Conservation (phyloP, 2,797 vertebrate genomes). For the Notoglanidium macrostoma region DNA sequence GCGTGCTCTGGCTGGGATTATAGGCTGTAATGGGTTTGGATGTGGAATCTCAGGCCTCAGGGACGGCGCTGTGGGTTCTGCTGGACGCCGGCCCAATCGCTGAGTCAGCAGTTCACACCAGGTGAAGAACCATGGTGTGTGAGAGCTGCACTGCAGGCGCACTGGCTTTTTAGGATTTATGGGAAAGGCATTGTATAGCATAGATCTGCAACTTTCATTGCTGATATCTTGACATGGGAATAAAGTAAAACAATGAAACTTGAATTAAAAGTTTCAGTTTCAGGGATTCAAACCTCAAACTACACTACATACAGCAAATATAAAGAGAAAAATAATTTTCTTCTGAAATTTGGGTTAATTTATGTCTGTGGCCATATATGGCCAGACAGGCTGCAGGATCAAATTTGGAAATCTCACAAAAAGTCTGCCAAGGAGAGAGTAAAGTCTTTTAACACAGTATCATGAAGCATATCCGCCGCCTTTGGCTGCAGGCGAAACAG, state of each 20-base stretch:
- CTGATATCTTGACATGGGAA: background rate
- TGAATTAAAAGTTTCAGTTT: background rate
- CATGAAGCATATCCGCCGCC: background rate
- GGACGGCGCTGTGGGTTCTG: conserved; percentile 38
- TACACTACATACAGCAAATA: background rate
- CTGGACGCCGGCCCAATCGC: conserved; percentile 22
- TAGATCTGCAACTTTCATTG: conserved; percentile 3
- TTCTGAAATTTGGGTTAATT: background rate
- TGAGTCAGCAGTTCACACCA: conserved; percentile 57
- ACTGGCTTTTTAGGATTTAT: conserved; percentile 14
- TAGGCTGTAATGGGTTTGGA: conserved; percentile 46
- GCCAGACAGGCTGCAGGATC: background rate
- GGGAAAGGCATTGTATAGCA: conserved; percentile 8
- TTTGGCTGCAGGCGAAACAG: conserved; percentile 4
- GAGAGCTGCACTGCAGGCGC: conserved; percentile 14
- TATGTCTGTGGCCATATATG: background rate
- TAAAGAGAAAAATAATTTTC: background rate
- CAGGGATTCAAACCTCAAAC: background rate
- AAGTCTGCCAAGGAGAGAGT: background rate
- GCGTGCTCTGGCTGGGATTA: conserved; percentile 46
- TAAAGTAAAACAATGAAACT: background rate
- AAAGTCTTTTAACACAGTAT: background rate
- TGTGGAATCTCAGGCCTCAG: conserved; percentile 43
- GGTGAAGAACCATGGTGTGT: conserved; percentile 34
- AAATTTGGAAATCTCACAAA: background rate